Evolutionary conservation across 35 echinoderm and acorn worm species (phyloP), one percentile per base, ranked within the genome.

Genomic region (Ophioderma brevispina): DNA sequence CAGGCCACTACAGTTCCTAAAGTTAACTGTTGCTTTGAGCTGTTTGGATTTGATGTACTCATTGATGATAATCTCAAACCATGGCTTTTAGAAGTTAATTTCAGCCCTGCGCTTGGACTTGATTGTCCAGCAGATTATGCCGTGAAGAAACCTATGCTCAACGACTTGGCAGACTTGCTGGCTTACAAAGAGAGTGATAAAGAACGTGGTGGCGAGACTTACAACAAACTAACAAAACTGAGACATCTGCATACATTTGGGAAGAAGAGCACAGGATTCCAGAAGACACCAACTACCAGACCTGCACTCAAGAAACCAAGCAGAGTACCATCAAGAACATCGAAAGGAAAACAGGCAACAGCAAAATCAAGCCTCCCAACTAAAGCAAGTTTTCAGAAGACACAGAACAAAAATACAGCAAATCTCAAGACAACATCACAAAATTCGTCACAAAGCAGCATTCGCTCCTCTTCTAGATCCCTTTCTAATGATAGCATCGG

Each of bases 1-100:
- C 94, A 96, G 80, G 89, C 91, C 10, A 77, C 91, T 21, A 82
- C 79, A 33, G 87, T 96, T 0, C 94, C 94, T 6, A 93, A 96
- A 55, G 64, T 85, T 39, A 30, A 55, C 46, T 76, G 82, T 42
- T 92, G 91, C 43, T 89, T 96, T 85, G 94, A 96, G 84, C 36
- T 96, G 19, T 96, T 96, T 96, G 94, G 94, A 1, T 96, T 90
- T 93, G 94, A 96, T 81, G 90, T 96, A 18, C 92, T 96, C 14
- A 93, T 96, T 40, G 94, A 96, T 81, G 85, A 87, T 34, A 81
- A 90, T 46, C 77, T 96, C 23, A 96, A 96, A 63, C 91, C 94
- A 14, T 96, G 94, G 94, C 81, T 96, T 25, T 42, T 96, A 38
- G 94, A 96, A 39, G 94, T 96, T 0, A 96, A 96, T 56, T 96